phyloP scores from a whole-genome alignment of 2,888 invertebrate genomes.

The Ceriagrion tenellum region DNA sequence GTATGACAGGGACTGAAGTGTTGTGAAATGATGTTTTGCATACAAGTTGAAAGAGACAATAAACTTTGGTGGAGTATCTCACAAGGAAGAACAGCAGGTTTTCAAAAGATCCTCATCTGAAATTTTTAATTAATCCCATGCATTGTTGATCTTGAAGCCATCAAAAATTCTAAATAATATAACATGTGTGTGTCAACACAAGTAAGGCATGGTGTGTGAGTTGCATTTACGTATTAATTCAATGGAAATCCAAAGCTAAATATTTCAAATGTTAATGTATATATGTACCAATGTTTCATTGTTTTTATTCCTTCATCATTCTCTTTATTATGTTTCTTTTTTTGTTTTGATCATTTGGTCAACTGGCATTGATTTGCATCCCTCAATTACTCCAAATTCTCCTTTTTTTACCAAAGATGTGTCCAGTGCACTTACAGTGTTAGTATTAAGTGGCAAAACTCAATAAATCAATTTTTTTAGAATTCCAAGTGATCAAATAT shows the following conservation, averaged over 20 bases:
- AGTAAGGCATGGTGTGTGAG: neutral
- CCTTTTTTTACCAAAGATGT: neutral
- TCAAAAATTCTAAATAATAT: neutral
- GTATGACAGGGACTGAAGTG: neutral
- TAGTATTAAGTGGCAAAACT: neutral
- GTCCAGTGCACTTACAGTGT: neutral
- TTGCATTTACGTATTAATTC: neutral
- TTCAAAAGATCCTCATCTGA: neutral
- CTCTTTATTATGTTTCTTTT: neutral
- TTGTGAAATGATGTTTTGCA: neutral
- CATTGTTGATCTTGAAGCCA: neutral
- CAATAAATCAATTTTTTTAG: neutral
- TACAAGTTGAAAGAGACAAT: neutral
- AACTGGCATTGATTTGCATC: neutral
- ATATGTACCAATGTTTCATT: too few species aligned
- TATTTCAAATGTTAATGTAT: neutral
- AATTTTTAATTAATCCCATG: neutral
- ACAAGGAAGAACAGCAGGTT: neutral
- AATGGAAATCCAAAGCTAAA: neutral
- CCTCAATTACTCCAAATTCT: neutral
- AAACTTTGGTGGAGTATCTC: neutral
- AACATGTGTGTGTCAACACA: neutral
- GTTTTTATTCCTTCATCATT: neutral
- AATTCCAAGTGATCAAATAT: neutral
- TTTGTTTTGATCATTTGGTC: neutral